Base-by-base conservation (phyloP, 2,113 vertebrate species). In the Calyptomena viridis region DNA sequence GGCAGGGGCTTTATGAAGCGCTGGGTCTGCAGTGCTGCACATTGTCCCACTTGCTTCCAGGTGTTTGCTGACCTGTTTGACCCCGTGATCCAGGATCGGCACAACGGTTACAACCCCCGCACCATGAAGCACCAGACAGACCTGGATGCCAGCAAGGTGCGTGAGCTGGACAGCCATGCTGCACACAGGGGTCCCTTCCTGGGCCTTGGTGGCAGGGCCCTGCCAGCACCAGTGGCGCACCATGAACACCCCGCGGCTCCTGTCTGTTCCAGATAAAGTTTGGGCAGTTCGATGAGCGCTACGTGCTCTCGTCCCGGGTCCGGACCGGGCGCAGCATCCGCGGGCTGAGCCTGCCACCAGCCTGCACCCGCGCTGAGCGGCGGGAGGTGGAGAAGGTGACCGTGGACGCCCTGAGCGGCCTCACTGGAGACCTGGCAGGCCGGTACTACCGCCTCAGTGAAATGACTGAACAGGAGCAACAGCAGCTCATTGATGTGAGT, bases 241-340 rank as follows among this genome's bases (percentile, higher is more conserved):
- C 0, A 0, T n/a, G 25, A 93, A 31, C 1, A 0, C 12, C 53
- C 47, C 10, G 5, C 1, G 84, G 49, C 60, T 47, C 19, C 2
- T 63, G 23, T 94, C 72, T 90, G 10, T 95, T 96, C 22, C 91
- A 97, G 96, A 87, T 99, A 72, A 98, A 98, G 21, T 98, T 98
- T 14, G 99, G 99, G 19, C 75, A 97, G 14, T 99, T 99, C 6
- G 99, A 99, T 33, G 99, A 99, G 69, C 98, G 99, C 69, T 99
- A 99, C 3, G 99, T 99, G 89, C 97, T 99, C 93, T 99, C 99
- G 0, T 99, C 99, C 5, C 98, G 99, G 35, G 99, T 99, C 77
- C 98, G 99, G 94, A 98, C 98, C 0, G 98, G 98, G 37, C 98
- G 98, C 93, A 99, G 98, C 89, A 98, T 99, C 91, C 98, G 98